Percentiles rank a stretch among this genome's conserved stretches.
Conservation (phyloP, 2,113 vertebrate genomes). For the mouse (Mus musculus) region GRCm39 chr14:111623501-111624000, state of each 20-base stretch:
- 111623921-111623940: not conserved
- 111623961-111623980: not conserved
- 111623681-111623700: not conserved
- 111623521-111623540: not conserved
- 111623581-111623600: not conserved
- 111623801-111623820: not conserved
- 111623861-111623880: not conserved
- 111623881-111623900: not conserved
- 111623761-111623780: not conserved
- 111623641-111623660: not conserved
- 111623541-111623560: not conserved
- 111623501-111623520: not conserved
- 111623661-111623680: not conserved
- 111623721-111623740: not conserved
- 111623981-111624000: not conserved
- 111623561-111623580: not conserved
- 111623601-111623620: not conserved
- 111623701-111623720: not conserved
- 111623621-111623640: not conserved
- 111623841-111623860: not conserved
- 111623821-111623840: not conserved
- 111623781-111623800: not conserved
- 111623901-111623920: not conserved
- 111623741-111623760: not conserved
- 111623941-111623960: not conserved